Percentiles rank a stretch among this genome's conserved stretches.
Conservation (phyloP, 2,888 invertebrate species). For the Machimus atricapillus region DNA sequence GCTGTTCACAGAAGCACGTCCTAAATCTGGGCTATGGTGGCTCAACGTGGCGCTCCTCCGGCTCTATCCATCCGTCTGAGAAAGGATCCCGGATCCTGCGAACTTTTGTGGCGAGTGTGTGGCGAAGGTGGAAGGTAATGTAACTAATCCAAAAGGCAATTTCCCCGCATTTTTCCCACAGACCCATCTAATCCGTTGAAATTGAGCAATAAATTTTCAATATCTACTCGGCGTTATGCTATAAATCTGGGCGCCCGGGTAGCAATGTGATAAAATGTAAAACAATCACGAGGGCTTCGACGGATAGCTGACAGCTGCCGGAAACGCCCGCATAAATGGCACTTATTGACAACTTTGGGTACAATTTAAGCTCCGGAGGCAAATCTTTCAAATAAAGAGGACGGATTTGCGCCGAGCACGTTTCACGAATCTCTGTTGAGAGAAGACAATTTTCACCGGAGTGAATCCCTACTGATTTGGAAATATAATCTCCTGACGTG, state of each 20-base stretch:
- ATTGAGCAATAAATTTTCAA: constrained; percentile 39
- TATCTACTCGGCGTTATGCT: constrained; percentile 26
- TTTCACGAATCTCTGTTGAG: not conserved
- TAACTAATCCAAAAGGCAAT: constrained; percentile 37
- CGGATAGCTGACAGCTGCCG: constrained; percentile 25
- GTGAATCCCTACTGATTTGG: not conserved
- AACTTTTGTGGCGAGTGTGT: not conserved
- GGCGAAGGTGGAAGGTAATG: not conserved
- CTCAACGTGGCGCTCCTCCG: not conserved
- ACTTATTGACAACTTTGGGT: constrained; percentile 26
- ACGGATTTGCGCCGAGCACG: constrained; percentile 3
- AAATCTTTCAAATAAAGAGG: constrained; percentile 13
- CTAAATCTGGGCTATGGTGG: not conserved
- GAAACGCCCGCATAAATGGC: constrained; percentile 28
- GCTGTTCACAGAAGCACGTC: not conserved
- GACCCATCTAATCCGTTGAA: constrained; percentile 19
- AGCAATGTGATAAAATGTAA: constrained; percentile 39
- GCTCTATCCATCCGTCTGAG: not conserved
- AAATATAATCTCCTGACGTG: not conserved
- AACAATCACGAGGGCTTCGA: constrained; percentile 26
- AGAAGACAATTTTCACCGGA: not conserved
- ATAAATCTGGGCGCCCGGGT: not conserved
- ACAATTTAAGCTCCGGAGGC: not conserved
- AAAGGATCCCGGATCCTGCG: not conserved
- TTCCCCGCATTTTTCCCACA: not conserved